A percentile compares a stretch with the other conserved stretches of the same genome.
phyloP scores from a whole-genome alignment of 1,140 invertebrate species.

The Ceratoteleas bidentatus region DNA sequence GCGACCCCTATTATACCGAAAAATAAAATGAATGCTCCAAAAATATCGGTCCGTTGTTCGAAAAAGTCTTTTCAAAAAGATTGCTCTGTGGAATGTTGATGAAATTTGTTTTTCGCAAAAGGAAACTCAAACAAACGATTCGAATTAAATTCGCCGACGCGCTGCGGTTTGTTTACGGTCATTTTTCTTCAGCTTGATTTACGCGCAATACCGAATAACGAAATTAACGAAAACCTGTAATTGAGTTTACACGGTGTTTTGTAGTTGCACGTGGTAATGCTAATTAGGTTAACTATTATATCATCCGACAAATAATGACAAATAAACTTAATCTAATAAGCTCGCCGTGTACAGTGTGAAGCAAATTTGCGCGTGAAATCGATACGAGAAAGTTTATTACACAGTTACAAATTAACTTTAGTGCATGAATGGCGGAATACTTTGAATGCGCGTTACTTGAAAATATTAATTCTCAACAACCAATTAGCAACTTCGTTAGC shows the following conservation, averaged over 20 bases:
- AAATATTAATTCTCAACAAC: conserved; percentile 25
- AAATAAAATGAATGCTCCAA: conserved; percentile 48
- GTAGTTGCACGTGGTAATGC: background rate
- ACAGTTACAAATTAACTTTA: conserved; percentile 18
- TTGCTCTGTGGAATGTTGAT: too few relatives aligned
- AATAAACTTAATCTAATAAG: conserved; percentile 26
- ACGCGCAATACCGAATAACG: too few relatives aligned
- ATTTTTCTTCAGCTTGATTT: too few relatives aligned
- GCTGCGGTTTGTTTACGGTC: too few relatives aligned
- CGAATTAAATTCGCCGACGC: too few relatives aligned
- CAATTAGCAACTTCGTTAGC: conserved; percentile 6
- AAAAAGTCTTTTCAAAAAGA: too few relatives aligned
- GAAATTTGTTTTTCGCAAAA: too few relatives aligned
- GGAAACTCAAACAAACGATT: too few relatives aligned
- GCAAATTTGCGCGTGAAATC: conserved; percentile 15
- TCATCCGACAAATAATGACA: conserved; percentile 15
- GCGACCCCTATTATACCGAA: conserved; percentile 45
- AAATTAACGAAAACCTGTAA: too few relatives aligned
- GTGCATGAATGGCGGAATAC: conserved; percentile 7
- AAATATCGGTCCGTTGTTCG: conserved; percentile 2
- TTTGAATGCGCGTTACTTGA: conserved; percentile 13
- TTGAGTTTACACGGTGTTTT: too few relatives aligned
- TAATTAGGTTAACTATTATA: conserved; percentile 2
- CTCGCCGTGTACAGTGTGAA: background rate
- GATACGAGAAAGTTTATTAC: conserved; percentile 16